phyloP scores from a whole-genome alignment of 2,113 vertebrate species.

The Neolamprologus hecqui region DNA sequence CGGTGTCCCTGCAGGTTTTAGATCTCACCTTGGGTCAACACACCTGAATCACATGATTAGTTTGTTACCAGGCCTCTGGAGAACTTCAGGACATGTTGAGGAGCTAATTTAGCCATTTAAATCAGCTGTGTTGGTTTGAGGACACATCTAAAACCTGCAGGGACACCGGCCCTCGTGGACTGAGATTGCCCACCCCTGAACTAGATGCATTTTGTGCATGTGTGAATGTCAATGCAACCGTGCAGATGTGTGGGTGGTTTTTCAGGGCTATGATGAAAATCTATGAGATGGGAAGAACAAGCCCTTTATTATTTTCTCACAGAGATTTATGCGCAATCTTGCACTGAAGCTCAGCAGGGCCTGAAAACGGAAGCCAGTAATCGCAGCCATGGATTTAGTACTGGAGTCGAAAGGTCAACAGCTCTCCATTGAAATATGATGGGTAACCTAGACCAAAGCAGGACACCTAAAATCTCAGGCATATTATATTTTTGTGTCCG shows the following conservation, averaged over 20 bases:
- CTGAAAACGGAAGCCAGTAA: slow-evolving; percentile 30
- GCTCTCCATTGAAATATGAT: background rate
- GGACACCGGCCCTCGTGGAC: background rate
- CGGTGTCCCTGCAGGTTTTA: background rate
- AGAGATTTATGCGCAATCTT: slow-evolving; percentile 54
- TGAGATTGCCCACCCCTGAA: background rate
- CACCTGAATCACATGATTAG: background rate
- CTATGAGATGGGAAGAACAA: slow-evolving; percentile 18
- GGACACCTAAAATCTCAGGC: background rate
- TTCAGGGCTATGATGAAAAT: slow-evolving; percentile 25
- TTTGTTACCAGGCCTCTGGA: fast-evolving
- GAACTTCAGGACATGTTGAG: background rate
- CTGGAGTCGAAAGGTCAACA: slow-evolving; percentile 16
- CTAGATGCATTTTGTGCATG: background rate
- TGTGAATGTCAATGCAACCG: background rate
- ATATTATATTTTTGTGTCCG: background rate
- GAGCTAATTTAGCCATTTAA: background rate
- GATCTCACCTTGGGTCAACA: background rate
- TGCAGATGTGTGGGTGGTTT: slow-evolving; percentile 17
- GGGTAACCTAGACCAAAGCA: background rate
- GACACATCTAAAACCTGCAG: background rate
- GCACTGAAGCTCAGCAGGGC: slow-evolving; percentile 5
- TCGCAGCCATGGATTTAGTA: slow-evolving; percentile 38
- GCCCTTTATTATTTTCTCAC: slow-evolving; percentile 37
- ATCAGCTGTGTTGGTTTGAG: background rate